A percentile compares a stretch with the other conserved stretches of the same genome.
Evolutionary conservation across 2,113 vertebrate genomes (phyloP).

Genomic region (Phainopepla nitens): DNA sequence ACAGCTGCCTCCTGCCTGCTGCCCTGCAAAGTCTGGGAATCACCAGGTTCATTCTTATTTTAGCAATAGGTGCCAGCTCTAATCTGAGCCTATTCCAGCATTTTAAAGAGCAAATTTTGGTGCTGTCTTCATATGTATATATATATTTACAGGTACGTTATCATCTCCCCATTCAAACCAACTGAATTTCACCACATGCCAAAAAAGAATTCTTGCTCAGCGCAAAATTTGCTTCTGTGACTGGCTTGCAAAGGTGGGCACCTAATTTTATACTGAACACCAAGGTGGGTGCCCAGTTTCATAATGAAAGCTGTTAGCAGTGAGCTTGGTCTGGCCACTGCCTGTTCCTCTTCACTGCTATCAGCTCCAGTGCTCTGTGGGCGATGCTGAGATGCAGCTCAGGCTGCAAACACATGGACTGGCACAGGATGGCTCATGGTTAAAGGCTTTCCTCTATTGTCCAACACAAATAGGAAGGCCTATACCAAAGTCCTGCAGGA

Average conservation of each 20-base stretch:
- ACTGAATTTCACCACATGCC: accelerated
- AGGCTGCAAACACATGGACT: accelerated
- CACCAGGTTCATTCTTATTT: not conserved
- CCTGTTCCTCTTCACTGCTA: accelerated
- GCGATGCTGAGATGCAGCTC: not conserved
- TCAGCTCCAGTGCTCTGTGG: accelerated
- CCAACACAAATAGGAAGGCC: not conserved
- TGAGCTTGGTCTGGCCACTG: not conserved
- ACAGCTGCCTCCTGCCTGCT: not conserved
- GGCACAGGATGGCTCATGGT: not conserved
- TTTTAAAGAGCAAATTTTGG: not conserved
- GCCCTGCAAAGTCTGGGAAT: accelerated
- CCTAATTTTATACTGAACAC: not conserved
- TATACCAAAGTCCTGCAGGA: not conserved
- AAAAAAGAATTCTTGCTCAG: accelerated
- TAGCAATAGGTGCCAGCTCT: not conserved
- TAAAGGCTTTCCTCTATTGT: not conserved
- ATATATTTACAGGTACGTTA: not conserved
- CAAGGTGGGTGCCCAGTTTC: not conserved
- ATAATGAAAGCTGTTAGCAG: not conserved
- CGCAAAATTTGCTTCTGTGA: not conserved
- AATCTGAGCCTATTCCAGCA: not conserved
- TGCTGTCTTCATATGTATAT: not conserved
- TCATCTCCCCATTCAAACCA: not conserved
- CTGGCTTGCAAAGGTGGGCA: not conserved